Base-by-base conservation (phyloP, 2,888 invertebrate genomes). In the Sicus ferrugineus region DNA sequence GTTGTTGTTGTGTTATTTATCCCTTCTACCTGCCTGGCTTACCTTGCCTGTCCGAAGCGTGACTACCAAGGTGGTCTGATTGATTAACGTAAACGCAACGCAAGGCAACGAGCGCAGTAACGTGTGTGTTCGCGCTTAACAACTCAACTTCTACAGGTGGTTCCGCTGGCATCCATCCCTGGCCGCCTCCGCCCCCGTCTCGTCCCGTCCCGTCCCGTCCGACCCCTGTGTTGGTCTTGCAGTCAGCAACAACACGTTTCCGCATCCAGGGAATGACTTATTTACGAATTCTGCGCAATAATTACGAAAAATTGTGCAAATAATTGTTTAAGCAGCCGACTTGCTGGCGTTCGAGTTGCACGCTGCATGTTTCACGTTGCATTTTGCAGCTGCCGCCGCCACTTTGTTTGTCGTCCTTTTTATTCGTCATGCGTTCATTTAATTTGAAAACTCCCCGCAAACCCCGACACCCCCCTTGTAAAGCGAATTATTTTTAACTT, bases 241-340 rank as follows among this genome's bases (percentile, higher is more conserved):
- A 4, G 54, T n/a, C 30, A 58, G 30, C 50, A 14, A 28, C 52
- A 21, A 31, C 64, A 38, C 14, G 31, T n/a, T n/a, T n/a, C n/a
- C n/a, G n/a, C n/a, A n/a, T n/a, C n/a, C n/a, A n/a, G 28, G 11
- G 31, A 52, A 64, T 52, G 50, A 64, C 64, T 64, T 64, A 64
- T 50, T 64, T 64, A 52, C 19, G 50, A 64, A 48, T 30, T 50
- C 19, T 31, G 2, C 11, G 31, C 64, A 48, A 46, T 64, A 30
- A 64, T 50, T 52, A 3, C 52, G 52, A 50, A 30, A 64, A 50
- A 31, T 50, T 64, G 48, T 52, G 50, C 64, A 50, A 50, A 64
- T 64, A 50, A 64, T 64, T 34, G 52, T 30, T 64, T 64, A 50
- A 38, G 50, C 34, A 64, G 5, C 31, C 28, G 52, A 38, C 56